phyloP scores from a whole-genome alignment of 2,888 invertebrate species.

The Athripsodes cinereus region DNA sequence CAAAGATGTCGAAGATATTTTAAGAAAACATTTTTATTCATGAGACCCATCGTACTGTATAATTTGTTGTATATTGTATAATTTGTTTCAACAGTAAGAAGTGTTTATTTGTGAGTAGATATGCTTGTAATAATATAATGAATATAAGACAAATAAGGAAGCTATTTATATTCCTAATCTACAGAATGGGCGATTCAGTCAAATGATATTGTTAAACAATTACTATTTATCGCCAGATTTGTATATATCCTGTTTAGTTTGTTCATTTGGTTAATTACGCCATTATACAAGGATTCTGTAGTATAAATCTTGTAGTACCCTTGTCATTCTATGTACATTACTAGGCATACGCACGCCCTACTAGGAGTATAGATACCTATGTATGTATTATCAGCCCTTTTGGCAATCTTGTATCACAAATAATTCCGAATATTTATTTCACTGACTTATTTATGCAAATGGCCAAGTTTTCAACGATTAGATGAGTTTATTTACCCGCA shows the following conservation, averaged over 20 bases:
- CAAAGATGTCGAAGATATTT: no score
- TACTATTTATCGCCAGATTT: conserved; percentile 11
- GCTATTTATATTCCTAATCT: neutral
- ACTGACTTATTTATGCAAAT: neutral
- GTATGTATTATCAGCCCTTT: neutral
- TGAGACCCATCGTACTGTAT: no score
- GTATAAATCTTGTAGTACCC: neutral
- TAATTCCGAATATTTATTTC: neutral
- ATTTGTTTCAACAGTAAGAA: no score
- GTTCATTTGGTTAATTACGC: conserved; percentile 16
- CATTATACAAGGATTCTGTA: conserved; percentile 12
- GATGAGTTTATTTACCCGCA: no score
- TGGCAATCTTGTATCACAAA: neutral
- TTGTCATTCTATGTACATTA: neutral
- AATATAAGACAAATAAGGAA: no score
- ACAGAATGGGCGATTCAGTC: conserved; percentile 1
- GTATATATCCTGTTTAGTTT: neutral
- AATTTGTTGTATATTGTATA: no score
- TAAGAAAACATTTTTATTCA: no score
- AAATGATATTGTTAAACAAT: conserved; percentile 18
- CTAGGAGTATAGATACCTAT: neutral
- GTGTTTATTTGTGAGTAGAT: no score
- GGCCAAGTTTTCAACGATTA: no score
- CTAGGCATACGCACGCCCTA: neutral
- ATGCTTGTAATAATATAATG: no score